Evolutionary conservation across 1,140 invertebrate species (phyloP), one percentile per base, ranked within the genome.

Genomic region (Araneus ventricosus): DNA sequence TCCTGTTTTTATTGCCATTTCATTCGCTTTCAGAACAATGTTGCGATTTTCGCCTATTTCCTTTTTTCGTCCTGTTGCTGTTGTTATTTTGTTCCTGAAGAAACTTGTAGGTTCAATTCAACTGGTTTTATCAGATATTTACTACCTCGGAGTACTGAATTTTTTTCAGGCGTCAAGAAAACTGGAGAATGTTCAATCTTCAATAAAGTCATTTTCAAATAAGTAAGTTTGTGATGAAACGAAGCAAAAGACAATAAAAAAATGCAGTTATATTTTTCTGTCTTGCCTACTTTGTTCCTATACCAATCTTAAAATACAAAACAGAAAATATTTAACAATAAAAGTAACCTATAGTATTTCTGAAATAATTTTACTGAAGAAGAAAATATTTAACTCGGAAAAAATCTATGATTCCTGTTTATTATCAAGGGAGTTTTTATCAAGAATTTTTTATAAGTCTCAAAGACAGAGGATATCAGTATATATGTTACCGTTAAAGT

Each of bases 101-200:
- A 22, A 75, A 37, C 70, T 75, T 75, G 70, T 75, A 37, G 30
- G 30, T 34, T 75, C 70, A 5, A 34, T 75, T 75, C 80, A 84
- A 84, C 80, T 84, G 80, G 80, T 75, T 75, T 75, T 75, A 34
- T 75, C 30, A 75, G 30, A 75, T 22, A 75, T 75, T 75, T 75
- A 75, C 30, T 75, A 75, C 70, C 20, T 20, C 70, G 27, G 24
- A 67, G 14, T 0, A 14, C 63, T 14, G 27, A 30, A 4, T 75
- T 75, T 75, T 75, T 20, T 67, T 67, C 22, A 20, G 27, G 22
- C 37, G 30, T 34, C 30, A 3, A 75, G 22, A 34, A 75, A 20
- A 34, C 5, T 4, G 70, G 34, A 75, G 17, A 34, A 17, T 4
- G 70, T 5, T 22, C 70, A 37, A 75, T 75, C 34, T 75, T 37